A percentile compares a stretch with the other conserved stretches of the same genome.
phyloP scores from a whole-genome alignment of 2,113 vertebrate genomes.

The Sphaerodactylus townsendi region DNA sequence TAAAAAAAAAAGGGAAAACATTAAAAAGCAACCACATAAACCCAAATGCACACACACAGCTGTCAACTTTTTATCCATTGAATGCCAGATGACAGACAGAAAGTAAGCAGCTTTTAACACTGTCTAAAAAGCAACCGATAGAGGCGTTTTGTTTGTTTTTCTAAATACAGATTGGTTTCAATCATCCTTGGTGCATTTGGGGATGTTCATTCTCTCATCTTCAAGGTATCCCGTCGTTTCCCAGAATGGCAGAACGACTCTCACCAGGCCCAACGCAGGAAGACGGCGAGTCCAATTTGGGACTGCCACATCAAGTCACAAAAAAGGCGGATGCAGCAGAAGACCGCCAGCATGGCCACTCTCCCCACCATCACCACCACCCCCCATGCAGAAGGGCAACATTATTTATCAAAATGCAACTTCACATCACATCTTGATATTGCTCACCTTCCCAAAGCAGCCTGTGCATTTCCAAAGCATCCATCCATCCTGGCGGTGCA shows the following conservation, averaged over 20 bases:
- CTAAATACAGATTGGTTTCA: neutral
- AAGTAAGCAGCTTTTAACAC: slow-evolving; percentile 13
- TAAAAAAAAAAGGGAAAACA: neutral
- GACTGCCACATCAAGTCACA: slow-evolving; percentile 49
- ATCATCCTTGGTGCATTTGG: neutral
- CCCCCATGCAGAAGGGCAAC: too few species aligned
- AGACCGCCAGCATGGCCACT: neutral
- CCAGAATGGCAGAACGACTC: neutral
- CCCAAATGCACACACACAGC: neutral
- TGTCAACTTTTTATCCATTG: slow-evolving; percentile 28
- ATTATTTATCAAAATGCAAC: slow-evolving; percentile 56
- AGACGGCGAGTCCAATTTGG: slow-evolving; percentile 20
- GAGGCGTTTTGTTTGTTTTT: neutral
- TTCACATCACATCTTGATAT: slow-evolving; percentile 54
- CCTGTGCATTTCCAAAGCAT: slow-evolving; percentile 58
- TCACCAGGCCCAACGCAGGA: neutral
- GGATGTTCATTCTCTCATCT: neutral
- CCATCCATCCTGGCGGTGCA: slow-evolving; percentile 45
- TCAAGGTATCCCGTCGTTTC: neutral
- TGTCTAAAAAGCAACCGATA: neutral
- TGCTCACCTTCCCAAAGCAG: slow-evolving; percentile 47
- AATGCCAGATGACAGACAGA: slow-evolving; percentile 5
- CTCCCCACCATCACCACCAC: neutral
- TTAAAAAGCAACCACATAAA: neutral
- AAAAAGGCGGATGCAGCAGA: slow-evolving; percentile 43